Evolutionary conservation across 1,140 invertebrate genomes (phyloP).

Genomic region (Bombus confusus): DNA sequence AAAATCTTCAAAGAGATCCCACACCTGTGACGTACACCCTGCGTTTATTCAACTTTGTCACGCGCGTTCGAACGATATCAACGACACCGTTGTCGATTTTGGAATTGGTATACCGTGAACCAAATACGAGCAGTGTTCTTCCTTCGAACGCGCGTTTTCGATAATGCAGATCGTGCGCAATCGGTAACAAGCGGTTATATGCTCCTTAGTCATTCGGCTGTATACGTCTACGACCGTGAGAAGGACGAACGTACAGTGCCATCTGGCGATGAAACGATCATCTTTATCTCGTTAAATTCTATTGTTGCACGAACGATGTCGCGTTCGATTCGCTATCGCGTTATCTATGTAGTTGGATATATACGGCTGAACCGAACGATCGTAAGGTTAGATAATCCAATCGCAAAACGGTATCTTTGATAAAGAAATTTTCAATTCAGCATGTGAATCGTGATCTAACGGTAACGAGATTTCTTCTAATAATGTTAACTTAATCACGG

Average conservation of each 20-base stretch:
- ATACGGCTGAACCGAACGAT: not conserved
- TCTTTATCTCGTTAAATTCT: not conserved
- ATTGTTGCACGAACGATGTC: not conserved
- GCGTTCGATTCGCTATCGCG: not conserved
- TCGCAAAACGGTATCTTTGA: not conserved
- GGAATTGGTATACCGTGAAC: not conserved
- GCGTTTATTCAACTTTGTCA: not conserved
- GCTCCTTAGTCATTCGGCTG: too few species aligned
- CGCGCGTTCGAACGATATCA: not conserved
- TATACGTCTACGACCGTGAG: too few species aligned
- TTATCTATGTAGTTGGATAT: not conserved
- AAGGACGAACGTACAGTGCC: not conserved
- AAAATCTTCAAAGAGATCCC: not conserved
- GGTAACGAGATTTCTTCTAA: not conserved
- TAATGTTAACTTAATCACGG: not conserved
- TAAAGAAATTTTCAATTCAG: not conserved
- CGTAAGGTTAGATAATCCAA: constrained; percentile 13
- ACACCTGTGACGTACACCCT: not conserved
- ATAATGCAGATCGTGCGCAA: not conserved
- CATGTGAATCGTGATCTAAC: constrained; percentile 21
- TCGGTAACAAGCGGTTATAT: not conserved
- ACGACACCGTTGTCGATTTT: not conserved
- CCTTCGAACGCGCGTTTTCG: not conserved
- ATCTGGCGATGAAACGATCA: not conserved
- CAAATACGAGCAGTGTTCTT: not conserved